A percentile compares a stretch with the other conserved stretches of the same genome.
Conservation (phyloP, 2,113 vertebrate genomes). For the Callionymus lyra region DNA sequence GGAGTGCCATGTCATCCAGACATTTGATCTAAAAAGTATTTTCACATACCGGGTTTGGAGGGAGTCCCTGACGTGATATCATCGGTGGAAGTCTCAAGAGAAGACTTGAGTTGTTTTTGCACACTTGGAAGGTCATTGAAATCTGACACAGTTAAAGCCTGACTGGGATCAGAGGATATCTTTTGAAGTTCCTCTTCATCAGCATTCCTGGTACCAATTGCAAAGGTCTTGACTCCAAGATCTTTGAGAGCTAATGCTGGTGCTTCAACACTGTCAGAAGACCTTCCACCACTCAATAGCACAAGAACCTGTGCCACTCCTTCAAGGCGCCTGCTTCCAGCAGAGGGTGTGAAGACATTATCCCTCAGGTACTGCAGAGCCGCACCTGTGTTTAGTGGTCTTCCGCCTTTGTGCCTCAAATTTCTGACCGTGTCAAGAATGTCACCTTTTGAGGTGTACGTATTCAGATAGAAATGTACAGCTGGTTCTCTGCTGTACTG, state of each 20-base stretch:
- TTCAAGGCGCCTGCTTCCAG: background rate
- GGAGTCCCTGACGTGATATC: slow-evolving; percentile 11
- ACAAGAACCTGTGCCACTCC: background rate
- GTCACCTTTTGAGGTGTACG: slow-evolving; percentile 14
- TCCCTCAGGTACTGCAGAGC: slow-evolving; percentile 57
- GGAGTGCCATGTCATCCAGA: no score
- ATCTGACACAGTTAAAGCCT: slow-evolving; percentile 20
- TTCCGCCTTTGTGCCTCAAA: slow-evolving; percentile 25
- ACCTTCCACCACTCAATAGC: background rate
- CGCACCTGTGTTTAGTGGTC: slow-evolving; percentile 65
- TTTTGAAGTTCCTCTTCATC: background rate
- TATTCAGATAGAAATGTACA: slow-evolving; percentile 38
- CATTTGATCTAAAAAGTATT: background rate
- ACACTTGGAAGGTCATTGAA: slow-evolving; percentile 54
- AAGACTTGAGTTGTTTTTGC: slow-evolving; percentile 18
- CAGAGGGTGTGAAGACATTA: background rate
- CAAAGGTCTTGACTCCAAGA: slow-evolving; percentile 13
- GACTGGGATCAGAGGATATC: background rate
- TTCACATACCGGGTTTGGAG: slow-evolving; percentile 21
- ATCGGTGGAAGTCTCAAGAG: slow-evolving; percentile 9
- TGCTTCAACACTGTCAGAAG: slow-evolving; percentile 6
- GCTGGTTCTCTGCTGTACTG: slow-evolving; percentile 40
- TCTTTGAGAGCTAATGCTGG: slow-evolving; percentile 35
- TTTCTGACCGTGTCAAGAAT: slow-evolving; percentile 1
- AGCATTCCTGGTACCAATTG: background rate